Conservation (phyloP, 2,113 vertebrate genomes). For the Oncorhynchus mykiss region DNA sequence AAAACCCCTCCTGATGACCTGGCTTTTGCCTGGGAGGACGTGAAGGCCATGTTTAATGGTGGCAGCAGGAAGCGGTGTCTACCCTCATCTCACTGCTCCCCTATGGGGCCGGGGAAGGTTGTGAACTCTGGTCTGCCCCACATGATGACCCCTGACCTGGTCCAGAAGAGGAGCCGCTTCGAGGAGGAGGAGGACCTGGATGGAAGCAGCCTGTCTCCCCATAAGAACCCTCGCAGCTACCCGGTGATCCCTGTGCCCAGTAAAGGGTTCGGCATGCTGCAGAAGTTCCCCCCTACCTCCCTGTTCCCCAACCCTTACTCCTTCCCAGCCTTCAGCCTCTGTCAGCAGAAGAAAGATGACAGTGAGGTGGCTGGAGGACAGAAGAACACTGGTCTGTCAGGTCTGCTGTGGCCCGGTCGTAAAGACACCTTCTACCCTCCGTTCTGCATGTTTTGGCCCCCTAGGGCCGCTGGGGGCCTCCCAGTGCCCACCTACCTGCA, state of each 20-base stretch:
- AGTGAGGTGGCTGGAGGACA: conserved; percentile 69
- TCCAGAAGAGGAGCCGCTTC: conserved; percentile 83
- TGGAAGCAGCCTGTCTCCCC: conserved; percentile 67
- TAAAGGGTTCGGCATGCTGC: conserved; percentile 88
- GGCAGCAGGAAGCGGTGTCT: conserved; percentile 90
- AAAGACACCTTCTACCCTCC: conserved; percentile 93
- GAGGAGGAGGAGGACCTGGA: conserved; percentile 87
- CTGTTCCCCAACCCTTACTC: conserved; percentile 90
- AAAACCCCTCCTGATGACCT: conserved; percentile 85
- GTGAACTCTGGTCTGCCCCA: conserved; percentile 77
- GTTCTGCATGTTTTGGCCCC: conserved; percentile 97
- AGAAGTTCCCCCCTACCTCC: conserved; percentile 87
- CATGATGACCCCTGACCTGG: conserved; percentile 80
- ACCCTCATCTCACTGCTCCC: conserved; percentile 72
- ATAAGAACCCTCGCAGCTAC: conserved; percentile 82
- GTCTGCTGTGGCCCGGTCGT: conserved; percentile 85
- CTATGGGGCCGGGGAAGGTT: conserved; percentile 75
- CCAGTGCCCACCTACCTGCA: conserved; percentile 89
- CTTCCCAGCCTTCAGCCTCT: conserved; percentile 88
- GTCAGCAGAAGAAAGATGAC: conserved; percentile 90
- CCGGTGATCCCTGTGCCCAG: conserved; percentile 93
- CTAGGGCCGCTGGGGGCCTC: conserved; percentile 84
- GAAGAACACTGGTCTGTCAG: conserved; percentile 79
- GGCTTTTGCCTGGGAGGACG: conserved; percentile 93
- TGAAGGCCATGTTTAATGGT: conserved; percentile 98